A percentile compares a stretch with the other conserved stretches of the same genome.
These are phyloP conservation scores for Autographa gamma DNA, from an alignment of 2,888 invertebrate species.

Conservation along the genomic window DNA sequence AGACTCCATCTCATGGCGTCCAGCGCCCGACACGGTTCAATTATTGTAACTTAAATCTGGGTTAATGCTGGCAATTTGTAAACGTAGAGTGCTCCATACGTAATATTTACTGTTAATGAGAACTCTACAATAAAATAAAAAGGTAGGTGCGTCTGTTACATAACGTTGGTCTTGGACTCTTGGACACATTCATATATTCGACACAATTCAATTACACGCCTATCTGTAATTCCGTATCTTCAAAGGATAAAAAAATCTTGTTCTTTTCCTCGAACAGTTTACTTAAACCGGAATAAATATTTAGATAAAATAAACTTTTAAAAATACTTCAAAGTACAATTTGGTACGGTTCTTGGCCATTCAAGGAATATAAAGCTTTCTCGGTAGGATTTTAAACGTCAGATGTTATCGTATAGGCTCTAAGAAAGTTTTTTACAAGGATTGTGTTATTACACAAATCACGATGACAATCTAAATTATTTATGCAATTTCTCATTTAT, in stretches of 20 bases:
- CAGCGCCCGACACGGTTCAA: conserved; percentile 57
- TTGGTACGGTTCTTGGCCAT: conserved; percentile 26
- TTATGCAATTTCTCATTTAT: conserved; percentile 32
- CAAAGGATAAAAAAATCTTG: conserved; percentile 39
- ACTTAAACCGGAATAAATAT: conserved; percentile 47
- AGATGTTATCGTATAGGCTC: conserved; percentile 24
- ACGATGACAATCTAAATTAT: background rate
- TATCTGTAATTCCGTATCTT: conserved; percentile 11
- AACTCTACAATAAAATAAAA: conserved; percentile 25
- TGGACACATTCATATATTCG: background rate
- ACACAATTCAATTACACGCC: conserved; percentile 29
- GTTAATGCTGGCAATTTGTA: conserved; percentile 64
- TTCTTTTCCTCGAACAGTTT: conserved; percentile 44
- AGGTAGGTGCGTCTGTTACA: conserved; percentile 10
- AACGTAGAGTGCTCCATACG: conserved; percentile 35
- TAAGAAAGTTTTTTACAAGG: conserved; percentile 12
- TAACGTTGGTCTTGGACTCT: conserved; percentile 13
- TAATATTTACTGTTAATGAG: conserved; percentile 30
- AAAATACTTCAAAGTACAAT: conserved; percentile 55
- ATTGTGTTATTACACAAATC: conserved; percentile 3
- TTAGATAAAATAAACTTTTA: conserved; percentile 52
- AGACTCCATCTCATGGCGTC: conserved; percentile 63
- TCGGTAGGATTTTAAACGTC: conserved; percentile 18
- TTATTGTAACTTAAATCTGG: conserved; percentile 65
- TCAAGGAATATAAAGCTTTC: conserved; percentile 10